These are phyloP conservation scores for Capra hircus DNA, from an alignment of 2,113 vertebrate species.

Conservation along the genomic window DNA sequence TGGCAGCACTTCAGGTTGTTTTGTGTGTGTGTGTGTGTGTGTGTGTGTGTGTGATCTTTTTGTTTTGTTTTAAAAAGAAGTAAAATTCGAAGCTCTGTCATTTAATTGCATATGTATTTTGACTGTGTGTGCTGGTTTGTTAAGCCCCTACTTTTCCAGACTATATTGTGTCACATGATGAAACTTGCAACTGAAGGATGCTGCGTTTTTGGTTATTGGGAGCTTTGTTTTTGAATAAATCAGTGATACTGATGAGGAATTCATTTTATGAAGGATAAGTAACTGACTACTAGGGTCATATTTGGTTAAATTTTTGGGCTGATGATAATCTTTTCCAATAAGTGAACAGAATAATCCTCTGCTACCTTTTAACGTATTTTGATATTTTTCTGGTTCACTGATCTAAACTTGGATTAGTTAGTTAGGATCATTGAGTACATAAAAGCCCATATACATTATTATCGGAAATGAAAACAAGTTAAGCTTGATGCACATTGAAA, in stretches of 20 bases:
- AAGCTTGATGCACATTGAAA: neutral
- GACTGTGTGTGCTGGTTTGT: neutral
- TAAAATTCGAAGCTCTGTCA: neutral
- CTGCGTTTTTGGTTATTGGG: neutral
- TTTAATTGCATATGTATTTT: neutral
- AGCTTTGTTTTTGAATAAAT: neutral
- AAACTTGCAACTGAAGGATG: neutral
- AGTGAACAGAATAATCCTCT: conserved; percentile 6
- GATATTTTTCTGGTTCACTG: neutral
- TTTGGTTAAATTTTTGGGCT: neutral
- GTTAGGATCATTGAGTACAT: neutral
- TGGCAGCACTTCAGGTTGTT: conserved; percentile 93
- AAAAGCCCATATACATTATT: neutral
- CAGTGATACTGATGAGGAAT: neutral
- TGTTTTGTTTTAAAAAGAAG: neutral
- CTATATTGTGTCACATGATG: neutral
- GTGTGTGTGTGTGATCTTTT: neutral
- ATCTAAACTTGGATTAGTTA: neutral
- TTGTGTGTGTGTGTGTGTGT: neutral
- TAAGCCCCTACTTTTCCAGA: neutral
- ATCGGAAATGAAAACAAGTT: neutral
- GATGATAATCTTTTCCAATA: neutral
- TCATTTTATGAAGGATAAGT: neutral
- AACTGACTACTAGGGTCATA: neutral
- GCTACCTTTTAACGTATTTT: neutral